Base-by-base conservation (phyloP, 2,797 vertebrate species). In the Pelobates cultripes region DNA sequence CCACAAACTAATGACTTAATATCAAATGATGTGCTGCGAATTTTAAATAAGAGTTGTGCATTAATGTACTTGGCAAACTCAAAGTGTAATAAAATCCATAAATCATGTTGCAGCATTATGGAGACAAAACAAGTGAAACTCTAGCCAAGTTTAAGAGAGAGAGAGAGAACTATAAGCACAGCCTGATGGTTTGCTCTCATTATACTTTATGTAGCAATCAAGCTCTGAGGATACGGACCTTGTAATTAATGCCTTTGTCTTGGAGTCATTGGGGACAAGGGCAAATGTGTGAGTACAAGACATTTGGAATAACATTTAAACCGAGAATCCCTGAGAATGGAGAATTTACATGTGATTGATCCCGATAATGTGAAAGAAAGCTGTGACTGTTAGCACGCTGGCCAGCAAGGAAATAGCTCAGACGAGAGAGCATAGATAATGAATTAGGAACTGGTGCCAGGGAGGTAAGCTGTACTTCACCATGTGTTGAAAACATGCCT, bases 191-290 rank as follows among this genome's bases (percentile, higher is more conserved):
- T 12, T 57, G 15, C 41, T 15, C 70, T 15, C 43, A 15, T 57
- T 40, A 75, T 73, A 76, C 80, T 47, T 81, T 71, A 76, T 73
- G 73, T 76, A 81, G 70, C 60, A 43, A 70, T 14, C 75, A 75
- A 43, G 53, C 55, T 15, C 57, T 1, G 14, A 3, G 61, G 17
- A 43, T 43, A 41, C 47, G 40, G 43, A 67, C 15, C 28, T 41
- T 17, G 60, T 55, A 66, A 79, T 66, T 66, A 79, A 60, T 40
- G 44, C 45, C 45, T 60, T 79, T 53, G 69, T 72, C 67, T 68
- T 55, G 13, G 42, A 75, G 2, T 3, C 12, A 7, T 44, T 17
- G 43, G 42, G 15, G 43, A 60, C 42, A 43, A 57, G 41, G 43
- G 17, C 3, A n/a, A 41, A 45, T 15, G 55, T 53, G 55, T 43